phyloP scores from a whole-genome alignment of 2,113 vertebrate genomes.

The Pitta sordida region DNA sequence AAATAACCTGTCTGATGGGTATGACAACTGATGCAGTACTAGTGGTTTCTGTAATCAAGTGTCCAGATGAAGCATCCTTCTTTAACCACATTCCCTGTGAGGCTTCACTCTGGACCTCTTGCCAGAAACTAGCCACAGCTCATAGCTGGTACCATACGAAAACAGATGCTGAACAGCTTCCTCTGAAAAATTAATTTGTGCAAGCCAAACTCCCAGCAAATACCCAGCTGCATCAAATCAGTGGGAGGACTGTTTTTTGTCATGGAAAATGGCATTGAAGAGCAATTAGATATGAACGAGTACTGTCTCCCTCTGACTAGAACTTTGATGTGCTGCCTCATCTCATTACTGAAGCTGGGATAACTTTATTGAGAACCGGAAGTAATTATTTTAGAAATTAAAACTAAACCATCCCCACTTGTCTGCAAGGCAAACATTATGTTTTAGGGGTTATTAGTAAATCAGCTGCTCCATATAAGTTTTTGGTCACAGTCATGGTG shows the following conservation, averaged over 20 bases:
- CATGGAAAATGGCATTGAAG: neutral
- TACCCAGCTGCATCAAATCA: neutral
- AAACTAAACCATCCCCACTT: neutral
- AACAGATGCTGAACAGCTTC: neutral
- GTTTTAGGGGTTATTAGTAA: neutral
- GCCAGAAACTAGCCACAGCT: neutral
- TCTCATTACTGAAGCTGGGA: neutral
- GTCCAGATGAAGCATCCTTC: neutral
- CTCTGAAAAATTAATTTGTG: neutral
- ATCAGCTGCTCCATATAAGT: neutral
- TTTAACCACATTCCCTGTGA: neutral
- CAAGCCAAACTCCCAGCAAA: neutral
- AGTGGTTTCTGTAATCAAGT: neutral
- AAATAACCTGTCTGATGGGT: neutral
- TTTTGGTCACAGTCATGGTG: neutral
- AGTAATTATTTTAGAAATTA: neutral
- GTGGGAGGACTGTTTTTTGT: neutral
- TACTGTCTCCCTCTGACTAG: neutral
- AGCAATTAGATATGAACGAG: neutral
- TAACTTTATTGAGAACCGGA: neutral
- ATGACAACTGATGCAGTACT: neutral
- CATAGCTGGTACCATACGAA: neutral
- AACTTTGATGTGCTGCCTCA: neutral
- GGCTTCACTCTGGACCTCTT: neutral
- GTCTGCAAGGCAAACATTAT: neutral